Base-by-base conservation (phyloP, 1,140 invertebrate genomes). In the Leptoteleia sp. region DNA sequence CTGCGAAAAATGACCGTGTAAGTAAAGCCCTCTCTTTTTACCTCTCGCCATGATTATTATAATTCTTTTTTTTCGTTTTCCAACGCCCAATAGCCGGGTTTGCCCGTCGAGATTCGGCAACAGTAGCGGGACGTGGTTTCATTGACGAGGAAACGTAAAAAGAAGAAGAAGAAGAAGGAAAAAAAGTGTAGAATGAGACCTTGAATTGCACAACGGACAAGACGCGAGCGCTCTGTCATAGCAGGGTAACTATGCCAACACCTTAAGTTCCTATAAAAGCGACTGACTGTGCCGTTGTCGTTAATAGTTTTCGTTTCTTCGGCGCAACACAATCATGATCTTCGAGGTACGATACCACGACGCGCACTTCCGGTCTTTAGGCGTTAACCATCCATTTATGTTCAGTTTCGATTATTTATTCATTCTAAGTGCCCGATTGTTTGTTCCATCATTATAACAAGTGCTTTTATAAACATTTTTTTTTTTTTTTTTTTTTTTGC, bases 191-290 rank as follows among this genome's bases (percentile, higher is more conserved):
- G n/a, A n/a, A n/a, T n/a, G n/a, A n/a, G n/a, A 83, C 83, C 84
- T 86, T 86, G 84, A 85, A 86, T 85, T 84, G 80, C 82, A 83
- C 83, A 86, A 86, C 73, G 65, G 13, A 64, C 35, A 52, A 75
- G 64, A 81, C 72, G 73, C 77, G 64, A 67, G 57, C 42, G 70
- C 61, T 48, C 73, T 72, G 73, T 77, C 70, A 77, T 77, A 77
- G 59, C 65, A 76, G 73, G 75, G 70, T 65, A 77, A 73, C 75
- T 68, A 77, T 54, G 79, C 75, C 80, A 27, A 71, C 72, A 79
- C 76, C 71, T 81, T 78, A 75, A 75, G 64, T 81, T 68, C 59
- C 80, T 82, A 82, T 82, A 82, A 82, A 82, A 82, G 80, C 55
- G 65, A 71, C 73, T 17, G 38, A 62, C 40, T 70, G 70, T 37